A percentile compares a stretch with the other conserved stretches of the same genome.
Evolutionary conservation across 2,113 vertebrate genomes (phyloP).

Genomic region (Bambusicola thoracicus): DNA sequence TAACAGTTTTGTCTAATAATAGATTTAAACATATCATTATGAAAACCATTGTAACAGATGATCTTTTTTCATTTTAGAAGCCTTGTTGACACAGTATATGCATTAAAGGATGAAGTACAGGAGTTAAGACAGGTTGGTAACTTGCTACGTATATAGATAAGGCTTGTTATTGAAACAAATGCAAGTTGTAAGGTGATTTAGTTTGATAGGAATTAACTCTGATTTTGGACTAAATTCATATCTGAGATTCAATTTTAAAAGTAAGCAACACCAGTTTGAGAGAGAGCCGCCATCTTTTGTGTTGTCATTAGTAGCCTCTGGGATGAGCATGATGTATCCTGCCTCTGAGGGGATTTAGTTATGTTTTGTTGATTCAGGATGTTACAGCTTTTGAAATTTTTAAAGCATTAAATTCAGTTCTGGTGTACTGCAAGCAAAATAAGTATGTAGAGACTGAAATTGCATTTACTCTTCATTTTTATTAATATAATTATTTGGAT

Average conservation of each 20-base stretch:
- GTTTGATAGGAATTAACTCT: not conserved
- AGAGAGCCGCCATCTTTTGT: not conserved
- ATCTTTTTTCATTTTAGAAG: slow-evolving; percentile 79
- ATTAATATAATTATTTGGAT: not conserved
- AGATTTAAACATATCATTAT: not conserved
- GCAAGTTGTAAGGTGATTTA: not conserved
- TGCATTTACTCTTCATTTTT: not conserved
- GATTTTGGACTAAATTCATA: not conserved
- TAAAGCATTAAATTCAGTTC: not conserved
- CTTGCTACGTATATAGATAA: not conserved
- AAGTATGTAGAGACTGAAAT: not conserved
- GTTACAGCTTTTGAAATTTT: not conserved
- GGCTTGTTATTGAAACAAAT: not conserved
- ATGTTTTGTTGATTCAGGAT: not conserved
- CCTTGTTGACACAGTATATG: slow-evolving; percentile 95
- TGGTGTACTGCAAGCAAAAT: not conserved
- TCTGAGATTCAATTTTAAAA: not conserved
- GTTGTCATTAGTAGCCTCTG: not conserved
- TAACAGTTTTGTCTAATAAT: not conserved
- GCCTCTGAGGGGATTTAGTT: not conserved
- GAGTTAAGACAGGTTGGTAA: slow-evolving; percentile 91
- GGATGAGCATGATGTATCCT: not conserved
- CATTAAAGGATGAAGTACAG: slow-evolving; percentile 92
- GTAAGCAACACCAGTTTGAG: not conserved
- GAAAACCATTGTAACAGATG: not conserved